Evolutionary conservation across 2,888 invertebrate genomes (phyloP).

Genomic region (Lasioglossum figueresi): DNA sequence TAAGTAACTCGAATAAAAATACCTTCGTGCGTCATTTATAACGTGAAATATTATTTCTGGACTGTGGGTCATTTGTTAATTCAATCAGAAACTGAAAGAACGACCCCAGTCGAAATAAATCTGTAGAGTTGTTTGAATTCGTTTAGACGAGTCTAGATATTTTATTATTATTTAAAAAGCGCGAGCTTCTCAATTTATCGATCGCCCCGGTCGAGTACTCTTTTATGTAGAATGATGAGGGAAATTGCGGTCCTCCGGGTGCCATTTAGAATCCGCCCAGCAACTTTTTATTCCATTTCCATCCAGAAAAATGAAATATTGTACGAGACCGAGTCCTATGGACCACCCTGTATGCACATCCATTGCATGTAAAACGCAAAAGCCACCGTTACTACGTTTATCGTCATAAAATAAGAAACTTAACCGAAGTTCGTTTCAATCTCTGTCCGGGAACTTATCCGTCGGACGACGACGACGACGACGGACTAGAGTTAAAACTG

Average conservation of each 20-base stretch:
- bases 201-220: background rate
- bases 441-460: background rate
- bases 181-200: background rate
- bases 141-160: background rate
- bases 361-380: background rate
- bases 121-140: background rate
- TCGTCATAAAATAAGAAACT: conserved; percentile 3
- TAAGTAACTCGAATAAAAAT: background rate
- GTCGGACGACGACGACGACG: background rate
- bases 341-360: background rate
- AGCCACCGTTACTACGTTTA: background rate
- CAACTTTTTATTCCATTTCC: background rate
- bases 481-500: background rate
- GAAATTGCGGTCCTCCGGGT: background rate
- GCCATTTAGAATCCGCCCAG: background rate
- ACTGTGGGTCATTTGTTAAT: background rate
- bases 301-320: background rate
- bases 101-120: background rate
- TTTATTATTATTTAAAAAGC: background rate
- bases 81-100: background rate
- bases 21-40: background rate
- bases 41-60: background rate
- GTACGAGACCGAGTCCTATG: background rate
- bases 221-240: background rate
- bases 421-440: background rate